A percentile compares a stretch with the other conserved stretches of the same genome.
phyloP scores from a whole-genome alignment of 2,888 invertebrate genomes.

The Peribatodes rhomboidaria region DNA sequence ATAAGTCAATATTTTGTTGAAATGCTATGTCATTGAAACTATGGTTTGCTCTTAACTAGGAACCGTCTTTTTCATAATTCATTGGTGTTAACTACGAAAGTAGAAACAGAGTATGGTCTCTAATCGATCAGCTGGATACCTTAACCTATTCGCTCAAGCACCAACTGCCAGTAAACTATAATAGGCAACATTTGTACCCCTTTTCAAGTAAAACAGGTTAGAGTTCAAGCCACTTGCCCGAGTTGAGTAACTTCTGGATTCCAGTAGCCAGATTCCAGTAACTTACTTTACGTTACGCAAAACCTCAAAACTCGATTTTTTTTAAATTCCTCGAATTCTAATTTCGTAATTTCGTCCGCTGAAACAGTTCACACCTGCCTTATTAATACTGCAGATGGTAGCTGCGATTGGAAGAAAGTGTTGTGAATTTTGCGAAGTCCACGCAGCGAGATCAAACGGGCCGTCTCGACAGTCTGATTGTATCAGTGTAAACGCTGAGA shows the following conservation, averaged over 20 bases:
- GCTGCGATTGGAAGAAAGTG: slow-evolving; percentile 59
- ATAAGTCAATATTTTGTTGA: too few species aligned
- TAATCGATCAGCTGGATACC: too few species aligned
- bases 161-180: neutral
- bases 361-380: slow-evolving; percentile 58
- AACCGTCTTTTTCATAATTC: too few species aligned
- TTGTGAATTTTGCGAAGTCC: slow-evolving; percentile 52
- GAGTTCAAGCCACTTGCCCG: slow-evolving; percentile 2
- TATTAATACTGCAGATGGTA: slow-evolving; percentile 63
- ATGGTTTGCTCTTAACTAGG: too few species aligned
- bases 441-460: slow-evolving; percentile 53
- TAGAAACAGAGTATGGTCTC: too few species aligned
- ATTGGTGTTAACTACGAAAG: too few species aligned
- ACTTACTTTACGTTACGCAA: slow-evolving; percentile 2
- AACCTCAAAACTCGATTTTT: slow-evolving; percentile 6
- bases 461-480: slow-evolving; percentile 42
- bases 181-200: neutral
- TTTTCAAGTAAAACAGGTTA: slow-evolving; percentile 15
- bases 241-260: slow-evolving; percentile 14
- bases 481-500: slow-evolving; percentile 45
- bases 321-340: slow-evolving; percentile 31
- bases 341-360: slow-evolving; percentile 36
- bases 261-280: slow-evolving; percentile 23
- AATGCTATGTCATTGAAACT: too few species aligned
- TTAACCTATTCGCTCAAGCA: too few species aligned